These are phyloP conservation scores for Unio delphinus DNA, from an alignment of 2,888 invertebrate species.

Conservation along the genomic window DNA sequence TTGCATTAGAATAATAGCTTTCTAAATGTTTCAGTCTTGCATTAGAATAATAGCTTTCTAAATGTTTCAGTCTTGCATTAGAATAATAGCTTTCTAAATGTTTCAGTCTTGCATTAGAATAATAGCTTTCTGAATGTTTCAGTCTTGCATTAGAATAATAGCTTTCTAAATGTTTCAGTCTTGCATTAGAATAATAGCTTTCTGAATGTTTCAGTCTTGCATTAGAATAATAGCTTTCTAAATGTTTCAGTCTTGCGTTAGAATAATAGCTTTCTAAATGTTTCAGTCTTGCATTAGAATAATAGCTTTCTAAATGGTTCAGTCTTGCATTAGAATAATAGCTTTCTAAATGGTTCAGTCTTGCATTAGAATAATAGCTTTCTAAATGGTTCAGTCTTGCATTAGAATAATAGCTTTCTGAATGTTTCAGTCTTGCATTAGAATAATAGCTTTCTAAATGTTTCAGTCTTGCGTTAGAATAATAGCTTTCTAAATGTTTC, in stretches of 20 bases:
- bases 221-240: too few relatives aligned
- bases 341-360: not conserved
- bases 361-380: not conserved
- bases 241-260: not conserved
- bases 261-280: too few relatives aligned
- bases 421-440: not conserved
- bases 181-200: not conserved
- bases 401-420: too few relatives aligned
- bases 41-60: too few relatives aligned
- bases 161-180: not conserved
- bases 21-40: not conserved
- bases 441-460: too few relatives aligned
- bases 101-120: not conserved
- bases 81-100: too few relatives aligned
- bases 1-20: not conserved
- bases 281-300: not conserved
- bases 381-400: not conserved
- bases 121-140: too few relatives aligned
- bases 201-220: too few relatives aligned
- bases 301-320: not conserved
- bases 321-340: not conserved
- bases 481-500: not conserved
- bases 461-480: not conserved
- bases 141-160: too few relatives aligned
- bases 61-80: not conserved